Base-by-base conservation (phyloP, 2,888 invertebrate genomes). In the Syrista parreyssii region DNA sequence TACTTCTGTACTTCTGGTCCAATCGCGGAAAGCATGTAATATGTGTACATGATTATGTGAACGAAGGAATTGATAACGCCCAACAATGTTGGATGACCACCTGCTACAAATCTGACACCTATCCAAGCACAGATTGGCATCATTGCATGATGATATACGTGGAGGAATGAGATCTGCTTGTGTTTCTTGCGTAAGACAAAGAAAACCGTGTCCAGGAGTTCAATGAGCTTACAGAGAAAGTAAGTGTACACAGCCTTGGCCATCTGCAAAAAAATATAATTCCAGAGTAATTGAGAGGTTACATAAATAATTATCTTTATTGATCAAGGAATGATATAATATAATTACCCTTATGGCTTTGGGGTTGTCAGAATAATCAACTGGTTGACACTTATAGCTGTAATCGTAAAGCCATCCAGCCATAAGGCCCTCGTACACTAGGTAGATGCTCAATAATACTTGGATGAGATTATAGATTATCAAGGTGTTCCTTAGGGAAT, bases 131-230 rank as follows among this genome's bases (percentile, higher is more conserved):
- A 95, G 80, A 96, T 92, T 34, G 96, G 97, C 92, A 96, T 96
- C 89, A 95, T 93, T 3, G 95, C 93, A 89, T 98, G 98, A 91
- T 98, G 98, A 88, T 97, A 98, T 23, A 98, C 95, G 88, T 98
- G 98, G 31, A 98, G 93, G 89, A 97, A 96, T 0, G 97, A 95
- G 34, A 98, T 95, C 92, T 98, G 98, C 77, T 95, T 95, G 86
- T 96, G 95, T 91, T 98, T 98, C 92, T 98, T 98, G 75, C 98
- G 94, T 85, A 98, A 91, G 11, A 98, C 96, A 89, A 98, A 98
- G 92, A 98, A 98, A 33, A 97, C 94, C 0, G 96, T 97, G 88
- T 97, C 97, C 79, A 96, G 88, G 0, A 97, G 93, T 88, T 97
- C 97, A 1, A 96, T 93, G 75, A 96, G 92, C 92, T 97, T 97